phyloP scores from a whole-genome alignment of 2,888 invertebrate species.

The Pandemis heparana region DNA sequence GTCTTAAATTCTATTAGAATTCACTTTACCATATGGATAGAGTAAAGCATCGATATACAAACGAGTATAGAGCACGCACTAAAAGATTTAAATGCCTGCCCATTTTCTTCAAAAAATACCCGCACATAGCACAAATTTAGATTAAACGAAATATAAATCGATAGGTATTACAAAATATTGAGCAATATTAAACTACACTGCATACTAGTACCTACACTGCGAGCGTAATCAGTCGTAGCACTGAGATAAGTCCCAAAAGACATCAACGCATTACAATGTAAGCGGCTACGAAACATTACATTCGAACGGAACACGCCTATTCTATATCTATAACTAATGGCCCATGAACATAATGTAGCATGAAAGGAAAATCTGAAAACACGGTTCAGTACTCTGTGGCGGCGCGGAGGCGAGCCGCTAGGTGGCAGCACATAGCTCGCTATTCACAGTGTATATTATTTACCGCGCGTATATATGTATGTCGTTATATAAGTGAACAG shows the following conservation, averaged over 20 bases:
- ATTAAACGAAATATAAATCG: not conserved
- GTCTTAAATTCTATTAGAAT: not conserved
- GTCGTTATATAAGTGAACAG: constrained; percentile 85
- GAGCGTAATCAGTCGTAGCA: constrained; percentile 16
- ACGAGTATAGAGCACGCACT: not conserved
- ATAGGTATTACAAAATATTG: constrained; percentile 2
- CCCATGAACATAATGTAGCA: constrained; percentile 61
- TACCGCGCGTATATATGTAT: constrained; percentile 78
- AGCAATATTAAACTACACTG: not conserved
- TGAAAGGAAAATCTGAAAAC: constrained; percentile 72
- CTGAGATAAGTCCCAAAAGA: constrained; percentile 30
- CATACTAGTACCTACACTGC: not conserved
- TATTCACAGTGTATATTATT: constrained; percentile 83
- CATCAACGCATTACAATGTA: constrained; percentile 44
- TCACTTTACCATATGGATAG: not conserved
- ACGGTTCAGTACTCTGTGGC: constrained; percentile 66
- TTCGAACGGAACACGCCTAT: constrained; percentile 24
- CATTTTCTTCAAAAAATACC: not conserved
- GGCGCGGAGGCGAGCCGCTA: constrained; percentile 71
- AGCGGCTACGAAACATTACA: constrained; percentile 4
- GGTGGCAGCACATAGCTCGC: constrained; percentile 83
- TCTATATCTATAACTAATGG: constrained; percentile 53
- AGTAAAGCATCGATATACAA: not conserved
- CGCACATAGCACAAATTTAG: not conserved
- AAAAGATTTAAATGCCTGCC: not conserved